Conservation (phyloP, 2,113 vertebrate genomes). For the Ellobius talpinus region DNA sequence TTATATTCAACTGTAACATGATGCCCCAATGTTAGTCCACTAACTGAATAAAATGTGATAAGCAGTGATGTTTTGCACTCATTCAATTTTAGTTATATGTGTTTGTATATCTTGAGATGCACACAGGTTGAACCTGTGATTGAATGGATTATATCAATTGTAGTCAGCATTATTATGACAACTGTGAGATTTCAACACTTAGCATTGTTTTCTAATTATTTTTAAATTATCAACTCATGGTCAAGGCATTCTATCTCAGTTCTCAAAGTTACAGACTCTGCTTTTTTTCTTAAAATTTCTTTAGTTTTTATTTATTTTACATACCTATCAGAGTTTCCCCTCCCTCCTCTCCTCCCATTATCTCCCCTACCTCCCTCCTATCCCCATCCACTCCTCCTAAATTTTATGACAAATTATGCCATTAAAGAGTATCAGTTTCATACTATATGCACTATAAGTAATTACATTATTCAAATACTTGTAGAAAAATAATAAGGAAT, state of each 20-base stretch:
- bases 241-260: too few relatives aligned
- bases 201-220: neutral
- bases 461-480: neutral
- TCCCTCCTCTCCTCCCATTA: too few relatives aligned
- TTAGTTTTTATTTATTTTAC: too few relatives aligned
- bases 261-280: too few relatives aligned
- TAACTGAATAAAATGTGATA: neutral
- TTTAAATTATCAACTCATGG: too few relatives aligned
- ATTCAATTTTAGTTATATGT: neutral
- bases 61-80: neutral
- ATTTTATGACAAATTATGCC: slow-evolving; percentile 1
- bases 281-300: too few relatives aligned
- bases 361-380: too few relatives aligned
- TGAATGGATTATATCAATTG: neutral
- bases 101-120: neutral
- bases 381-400: too few relatives aligned
- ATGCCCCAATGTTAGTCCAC: neutral
- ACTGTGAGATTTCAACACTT: neutral
- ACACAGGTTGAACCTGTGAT: neutral
- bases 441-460: neutral
- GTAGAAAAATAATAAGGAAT: neutral
- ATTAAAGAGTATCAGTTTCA: neutral
- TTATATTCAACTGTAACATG: neutral
- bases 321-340: too few relatives aligned
- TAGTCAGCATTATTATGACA: neutral